These are phyloP conservation scores for Glossophaga mutica DNA, from an alignment of 2,797 vertebrate species.

Conservation along the genomic window DNA sequence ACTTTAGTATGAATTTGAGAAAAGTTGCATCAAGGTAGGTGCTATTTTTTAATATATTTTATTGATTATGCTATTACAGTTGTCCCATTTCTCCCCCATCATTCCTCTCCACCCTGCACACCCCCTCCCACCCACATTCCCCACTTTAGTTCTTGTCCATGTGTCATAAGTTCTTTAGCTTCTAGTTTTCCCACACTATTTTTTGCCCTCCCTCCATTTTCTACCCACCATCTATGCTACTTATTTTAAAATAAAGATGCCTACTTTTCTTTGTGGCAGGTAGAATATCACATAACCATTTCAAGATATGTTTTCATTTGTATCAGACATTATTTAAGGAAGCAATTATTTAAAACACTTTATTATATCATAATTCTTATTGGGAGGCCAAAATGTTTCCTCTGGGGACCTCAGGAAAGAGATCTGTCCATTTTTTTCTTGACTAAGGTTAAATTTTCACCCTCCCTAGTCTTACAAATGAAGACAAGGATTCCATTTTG, in stretches of 20 bases:
- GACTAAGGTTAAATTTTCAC: background rate
- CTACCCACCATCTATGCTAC: no score
- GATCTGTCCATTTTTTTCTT: background rate
- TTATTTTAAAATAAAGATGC: background rate
- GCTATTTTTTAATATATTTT: no score
- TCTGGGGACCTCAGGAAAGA: background rate
- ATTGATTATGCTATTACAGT: no score
- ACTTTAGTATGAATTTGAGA: background rate
- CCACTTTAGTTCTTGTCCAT: no score
- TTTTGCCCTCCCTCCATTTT: no score
- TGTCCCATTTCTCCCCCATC: no score
- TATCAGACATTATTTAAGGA: background rate
- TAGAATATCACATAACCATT: background rate
- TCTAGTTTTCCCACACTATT: no score
- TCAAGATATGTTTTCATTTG: background rate
- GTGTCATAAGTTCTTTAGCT: no score
- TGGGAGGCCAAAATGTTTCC: background rate
- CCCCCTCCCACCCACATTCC: no score
- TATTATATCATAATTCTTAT: background rate
- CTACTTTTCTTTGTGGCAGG: background rate
- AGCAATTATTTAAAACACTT: background rate
- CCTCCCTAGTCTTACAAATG: background rate
- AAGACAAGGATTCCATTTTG: background rate
- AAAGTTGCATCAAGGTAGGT: background rate
- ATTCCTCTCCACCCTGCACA: no score